A percentile compares a stretch with the other conserved stretches of the same genome.
Conservation (phyloP, 2,888 invertebrate species). For the Argyresthia goedartella region DNA sequence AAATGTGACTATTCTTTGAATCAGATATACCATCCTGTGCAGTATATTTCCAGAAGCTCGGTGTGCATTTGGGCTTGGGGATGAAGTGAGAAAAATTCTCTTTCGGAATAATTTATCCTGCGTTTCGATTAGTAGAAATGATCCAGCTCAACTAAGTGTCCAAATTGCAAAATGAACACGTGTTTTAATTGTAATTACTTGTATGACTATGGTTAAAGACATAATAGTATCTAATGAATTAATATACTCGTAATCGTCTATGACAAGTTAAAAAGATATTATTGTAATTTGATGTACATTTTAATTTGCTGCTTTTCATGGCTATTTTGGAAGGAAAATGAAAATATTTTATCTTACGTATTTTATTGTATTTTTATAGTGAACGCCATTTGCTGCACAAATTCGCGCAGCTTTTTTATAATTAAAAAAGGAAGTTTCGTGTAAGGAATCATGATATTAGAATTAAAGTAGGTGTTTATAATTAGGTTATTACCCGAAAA, state of each 20-base stretch:
- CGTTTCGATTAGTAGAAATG: too few relatives aligned
- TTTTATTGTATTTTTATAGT: not conserved
- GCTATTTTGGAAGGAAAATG: not conserved
- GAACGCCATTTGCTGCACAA: not conserved
- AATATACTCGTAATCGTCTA: constrained; percentile 49
- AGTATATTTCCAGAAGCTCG: too few relatives aligned
- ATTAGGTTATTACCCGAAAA: too few relatives aligned
- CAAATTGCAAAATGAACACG: constrained; percentile 37
- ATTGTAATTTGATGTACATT: constrained; percentile 15
- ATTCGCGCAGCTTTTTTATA: not conserved
- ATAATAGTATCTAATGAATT: constrained; percentile 33
- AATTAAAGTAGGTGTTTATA: not conserved
- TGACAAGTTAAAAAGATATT: constrained; percentile 53
- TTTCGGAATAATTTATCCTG: too few relatives aligned
- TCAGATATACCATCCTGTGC: too few relatives aligned
- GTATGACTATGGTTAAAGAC: constrained; percentile 43
- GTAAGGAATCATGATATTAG: constrained; percentile 1
- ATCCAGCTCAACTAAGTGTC: constrained; percentile 57
- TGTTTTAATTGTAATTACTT: constrained; percentile 21
- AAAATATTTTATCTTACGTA: not conserved
- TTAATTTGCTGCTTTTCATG: not conserved
- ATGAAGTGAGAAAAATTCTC: too few relatives aligned
- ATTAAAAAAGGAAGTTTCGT: not conserved
- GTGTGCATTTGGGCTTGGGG: too few relatives aligned
- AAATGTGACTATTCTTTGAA: too few relatives aligned